phyloP scores from a whole-genome alignment of 1,140 invertebrate species.

The Drosophila bocqueti region DNA sequence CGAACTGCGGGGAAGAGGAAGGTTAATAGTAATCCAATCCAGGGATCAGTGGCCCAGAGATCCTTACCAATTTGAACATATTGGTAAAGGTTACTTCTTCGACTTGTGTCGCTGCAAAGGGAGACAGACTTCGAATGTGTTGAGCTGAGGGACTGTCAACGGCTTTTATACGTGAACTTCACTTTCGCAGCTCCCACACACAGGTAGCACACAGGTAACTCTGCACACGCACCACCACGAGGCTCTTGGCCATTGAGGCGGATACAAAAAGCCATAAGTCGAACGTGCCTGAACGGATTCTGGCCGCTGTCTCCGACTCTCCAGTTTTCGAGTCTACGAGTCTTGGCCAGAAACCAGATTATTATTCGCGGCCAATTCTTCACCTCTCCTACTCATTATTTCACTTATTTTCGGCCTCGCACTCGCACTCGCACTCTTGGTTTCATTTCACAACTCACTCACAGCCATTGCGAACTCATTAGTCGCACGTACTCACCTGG shows the following conservation, averaged over 20 bases:
- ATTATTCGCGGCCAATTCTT: constrained; percentile 70
- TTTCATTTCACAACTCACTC: constrained; percentile 63
- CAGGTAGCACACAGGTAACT: constrained; percentile 27
- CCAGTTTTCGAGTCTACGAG: background rate
- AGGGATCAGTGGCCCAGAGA: no score
- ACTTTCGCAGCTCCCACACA: constrained; percentile 51
- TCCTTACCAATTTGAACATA: constrained; percentile 85
- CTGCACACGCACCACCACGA: constrained; percentile 7
- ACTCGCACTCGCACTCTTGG: constrained; percentile 53
- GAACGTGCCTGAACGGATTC: constrained; percentile 78
- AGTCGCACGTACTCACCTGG: constrained; percentile 45
- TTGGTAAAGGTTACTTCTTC: constrained; percentile 62
- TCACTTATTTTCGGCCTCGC: constrained; percentile 59
- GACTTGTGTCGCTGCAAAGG: constrained; percentile 60
- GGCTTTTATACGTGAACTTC: constrained; percentile 81
- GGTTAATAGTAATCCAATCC: constrained; percentile 5
- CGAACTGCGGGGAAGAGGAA: constrained; percentile 80
- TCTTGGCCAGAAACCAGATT: constrained; percentile 67
- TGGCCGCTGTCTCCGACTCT: constrained; percentile 32
- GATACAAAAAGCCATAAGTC: constrained; percentile 57
- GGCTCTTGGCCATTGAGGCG: constrained; percentile 47
- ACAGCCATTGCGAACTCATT: constrained; percentile 44
- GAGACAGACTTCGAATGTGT: constrained; percentile 61
- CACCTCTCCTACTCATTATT: constrained; percentile 33
- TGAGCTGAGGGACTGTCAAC: constrained; percentile 47